A percentile compares a stretch with the other conserved stretches of the same genome.
phyloP scores from a whole-genome alignment of 1,140 invertebrate species.

The Galleria mellonella region DNA sequence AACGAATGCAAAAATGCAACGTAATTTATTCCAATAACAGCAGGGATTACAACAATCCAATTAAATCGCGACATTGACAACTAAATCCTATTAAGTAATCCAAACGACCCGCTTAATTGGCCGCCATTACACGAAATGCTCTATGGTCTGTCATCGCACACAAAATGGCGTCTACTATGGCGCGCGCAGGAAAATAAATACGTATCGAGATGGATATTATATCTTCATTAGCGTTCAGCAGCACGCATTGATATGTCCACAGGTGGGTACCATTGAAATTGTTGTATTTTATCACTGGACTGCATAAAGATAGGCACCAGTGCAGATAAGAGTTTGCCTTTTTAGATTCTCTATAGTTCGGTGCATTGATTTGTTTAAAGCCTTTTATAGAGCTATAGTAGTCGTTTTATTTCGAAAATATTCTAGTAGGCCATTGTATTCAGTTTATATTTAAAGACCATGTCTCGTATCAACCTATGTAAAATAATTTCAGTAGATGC shows the following conservation, averaged over 20 bases:
- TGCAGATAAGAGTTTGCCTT: conserved; percentile 27
- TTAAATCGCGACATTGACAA: conserved; percentile 63
- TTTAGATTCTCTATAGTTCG: conserved; percentile 33
- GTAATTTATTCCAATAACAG: conserved; percentile 31
- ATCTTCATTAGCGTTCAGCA: conserved; percentile 63
- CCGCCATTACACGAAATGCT: conserved; percentile 47
- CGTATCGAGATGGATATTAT: conserved; percentile 61
- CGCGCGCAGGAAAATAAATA: conserved; percentile 57
- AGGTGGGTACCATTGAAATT: conserved; percentile 53
- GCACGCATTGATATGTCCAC: conserved; percentile 59
- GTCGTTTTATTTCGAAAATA: background rate
- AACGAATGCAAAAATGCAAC: too few relatives aligned
- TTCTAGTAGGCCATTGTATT: background rate
- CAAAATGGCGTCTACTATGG: conserved; percentile 44
- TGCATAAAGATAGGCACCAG: conserved; percentile 28
- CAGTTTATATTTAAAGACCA: too few relatives aligned
- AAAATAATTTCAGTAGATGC: too few relatives aligned
- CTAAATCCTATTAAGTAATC: conserved; percentile 62
- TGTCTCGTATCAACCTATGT: too few relatives aligned
- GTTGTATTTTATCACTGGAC: conserved; percentile 60
- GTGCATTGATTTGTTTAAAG: conserved; percentile 19
- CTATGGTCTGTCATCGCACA: conserved; percentile 47
- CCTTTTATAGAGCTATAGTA: background rate
- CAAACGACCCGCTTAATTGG: conserved; percentile 51
- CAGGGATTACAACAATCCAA: conserved; percentile 61